Base-by-base conservation (phyloP, 2,888 invertebrate species). In the Synanthedon vespiformis region DNA sequence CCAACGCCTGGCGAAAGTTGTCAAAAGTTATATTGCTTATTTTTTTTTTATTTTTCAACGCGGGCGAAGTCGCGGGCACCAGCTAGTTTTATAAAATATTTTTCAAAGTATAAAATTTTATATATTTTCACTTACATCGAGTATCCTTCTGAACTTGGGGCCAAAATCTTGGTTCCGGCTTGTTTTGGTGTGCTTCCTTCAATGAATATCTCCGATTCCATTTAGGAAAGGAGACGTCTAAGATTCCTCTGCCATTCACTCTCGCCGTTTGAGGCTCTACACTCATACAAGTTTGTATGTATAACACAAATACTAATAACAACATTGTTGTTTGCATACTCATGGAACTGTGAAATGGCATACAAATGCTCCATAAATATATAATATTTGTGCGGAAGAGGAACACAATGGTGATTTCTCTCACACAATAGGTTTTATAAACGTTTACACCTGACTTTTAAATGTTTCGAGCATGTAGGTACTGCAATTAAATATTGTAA, bases 81-180 rank as follows among this genome's bases (percentile, higher is more conserved):
- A n/a, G n/a, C n/a, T n/a, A n/a, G n/a, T n/a, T n/a, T n/a, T n/a
- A n/a, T n/a, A n/a, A n/a, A n/a, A n/a, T 27, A 27, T 1, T 27
- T 27, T 34, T 34, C 10, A 34, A 34, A 34, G 6, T 34, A 34
- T 34, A 34, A 10, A 34, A 34, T 6, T 34, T 34, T 2, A 34
- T 34, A 34, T 34, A 8, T 44, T 3, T 5, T 13, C 57, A 78
- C 86, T 85, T 64, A 86, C 86, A 85, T 56, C 83, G 63, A 53
- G 77, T 75, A 54, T 86, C 85, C 55, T 81, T 86, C 40, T 75
- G 74, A n/a, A 58, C 57, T 4, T 74, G 68, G 0, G 76, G 74
- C 85, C 86, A 82, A 61, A 85, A 80, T 11, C 67, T 68, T 0
- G 64, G 55, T 41, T 74, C 72, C 2, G 56, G 50, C 55, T 65